phyloP scores from a whole-genome alignment of 2,797 vertebrate species.

The Chiloscyllium punctatum region DNA sequence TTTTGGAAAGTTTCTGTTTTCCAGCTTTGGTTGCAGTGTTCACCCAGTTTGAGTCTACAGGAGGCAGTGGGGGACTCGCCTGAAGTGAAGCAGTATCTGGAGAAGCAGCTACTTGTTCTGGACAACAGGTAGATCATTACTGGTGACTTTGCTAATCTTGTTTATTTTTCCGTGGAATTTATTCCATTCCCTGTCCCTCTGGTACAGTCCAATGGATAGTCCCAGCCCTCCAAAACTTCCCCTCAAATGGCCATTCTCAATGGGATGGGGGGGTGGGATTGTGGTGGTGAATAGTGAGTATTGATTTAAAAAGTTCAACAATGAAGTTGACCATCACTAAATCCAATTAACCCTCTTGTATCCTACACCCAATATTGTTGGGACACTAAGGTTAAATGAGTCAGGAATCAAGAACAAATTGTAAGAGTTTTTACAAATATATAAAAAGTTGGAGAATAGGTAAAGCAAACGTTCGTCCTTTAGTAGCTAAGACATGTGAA shows the following conservation, averaged over 20 bases:
- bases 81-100: slow-evolving; percentile 56
- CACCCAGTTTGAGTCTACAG: slow-evolving; percentile 58
- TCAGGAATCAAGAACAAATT: no score
- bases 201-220: background rate
- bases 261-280: background rate
- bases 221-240: background rate
- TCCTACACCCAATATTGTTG: background rate
- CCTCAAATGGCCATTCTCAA: background rate
- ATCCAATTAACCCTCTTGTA: background rate
- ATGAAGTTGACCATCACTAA: background rate
- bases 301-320: background rate
- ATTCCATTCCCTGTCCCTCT: background rate
- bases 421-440: no score
- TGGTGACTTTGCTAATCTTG: background rate
- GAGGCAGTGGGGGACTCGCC: slow-evolving; percentile 54
- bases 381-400: background rate
- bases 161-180: background rate
- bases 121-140: slow-evolving; percentile 61
- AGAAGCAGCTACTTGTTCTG: slow-evolving; percentile 63
- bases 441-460: no score
- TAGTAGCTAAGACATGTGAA: no score
- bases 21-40: slow-evolving; percentile 76
- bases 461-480: no score
- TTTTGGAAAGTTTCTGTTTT: background rate
- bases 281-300: background rate